Evolutionary conservation across 1,140 invertebrate species (phyloP), one percentile per base, ranked within the genome.

Genomic region (Heterodera carotae): DNA sequence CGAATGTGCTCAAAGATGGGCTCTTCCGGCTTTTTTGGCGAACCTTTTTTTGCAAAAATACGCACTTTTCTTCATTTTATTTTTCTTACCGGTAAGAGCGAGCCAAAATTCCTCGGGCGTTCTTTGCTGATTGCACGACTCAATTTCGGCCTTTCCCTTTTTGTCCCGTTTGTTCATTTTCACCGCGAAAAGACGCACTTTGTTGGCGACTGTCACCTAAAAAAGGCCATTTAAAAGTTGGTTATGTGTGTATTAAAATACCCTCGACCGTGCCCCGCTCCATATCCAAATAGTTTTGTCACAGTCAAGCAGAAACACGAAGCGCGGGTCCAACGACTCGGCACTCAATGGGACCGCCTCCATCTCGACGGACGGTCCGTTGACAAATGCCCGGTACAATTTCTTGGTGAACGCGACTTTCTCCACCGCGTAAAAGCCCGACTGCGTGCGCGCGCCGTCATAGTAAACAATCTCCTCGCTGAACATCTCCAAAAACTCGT

Each of bases 101-200:
- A 68, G 22, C 93, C 94, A 96, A 89, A 99, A 99, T 31, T 93
- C 93, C 36, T 89, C 88, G 1, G 92, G 91, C 88, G 98, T 96
- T 62, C 92, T 91, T 2, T 92, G 92, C 89, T 95, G 93, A 36
- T 90, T 90, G 86, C 96, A 92, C 0, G 93, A 92, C 53, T 93
- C 89, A 66, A 99, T 93, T 84, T 97, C 94, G 0, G 94, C 92
- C 87, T 93, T 93, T 84, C 95, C 95, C 88, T 99, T 99, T 27
- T 96, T 90, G 89, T 99, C 97, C 88, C 97, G 95, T 89, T 99
- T 99, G 88, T 98, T 99, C 53, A 99, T 95, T 89, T 98, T 98
- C 88, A 98, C 97, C 2, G 95, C 94, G 90, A 98, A 92, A 4
- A 99, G 89, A 70, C 96, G 76, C 8, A 84, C 83, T 78, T 88